A percentile compares a stretch with the other conserved stretches of the same genome.
Conservation (phyloP, 2,888 invertebrate species). For the Diarsia rubi region DNA sequence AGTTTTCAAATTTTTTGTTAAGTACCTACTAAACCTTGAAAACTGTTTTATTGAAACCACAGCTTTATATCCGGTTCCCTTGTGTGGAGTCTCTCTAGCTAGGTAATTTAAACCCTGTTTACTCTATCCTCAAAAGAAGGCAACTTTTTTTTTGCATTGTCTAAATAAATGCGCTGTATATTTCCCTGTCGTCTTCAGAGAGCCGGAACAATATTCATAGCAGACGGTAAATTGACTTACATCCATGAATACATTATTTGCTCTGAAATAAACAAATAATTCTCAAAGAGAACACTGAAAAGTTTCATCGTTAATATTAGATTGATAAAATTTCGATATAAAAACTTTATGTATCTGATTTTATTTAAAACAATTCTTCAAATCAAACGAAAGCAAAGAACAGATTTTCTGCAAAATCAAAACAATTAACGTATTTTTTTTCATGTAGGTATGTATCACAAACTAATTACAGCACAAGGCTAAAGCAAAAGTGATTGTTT, state of each 20-base stretch:
- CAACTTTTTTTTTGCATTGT: neutral
- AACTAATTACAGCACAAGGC: neutral
- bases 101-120: neutral
- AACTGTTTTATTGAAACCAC: neutral
- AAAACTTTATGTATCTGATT: constrained; percentile 5
- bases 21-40: neutral
- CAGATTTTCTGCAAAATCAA: neutral
- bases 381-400: neutral
- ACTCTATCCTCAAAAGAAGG: neutral
- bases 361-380: constrained; percentile 8
- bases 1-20: neutral
- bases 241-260: constrained; percentile 42
- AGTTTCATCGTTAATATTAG: constrained; percentile 38
- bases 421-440: neutral
- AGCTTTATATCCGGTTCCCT: neutral
- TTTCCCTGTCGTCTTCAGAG: constrained; percentile 20
- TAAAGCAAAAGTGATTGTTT: neutral
- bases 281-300: constrained; percentile 29
- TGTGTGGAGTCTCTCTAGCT: neutral
- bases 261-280: constrained; percentile 45
- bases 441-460: neutral
- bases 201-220: constrained; percentile 23
- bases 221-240: constrained; percentile 33
- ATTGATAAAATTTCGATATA: constrained; percentile 18
- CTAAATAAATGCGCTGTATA: constrained; percentile 3